Evolutionary conservation across 1,140 invertebrate genomes (phyloP), one percentile per base, ranked within the genome.

Genomic region (Halictus rubicundus): DNA sequence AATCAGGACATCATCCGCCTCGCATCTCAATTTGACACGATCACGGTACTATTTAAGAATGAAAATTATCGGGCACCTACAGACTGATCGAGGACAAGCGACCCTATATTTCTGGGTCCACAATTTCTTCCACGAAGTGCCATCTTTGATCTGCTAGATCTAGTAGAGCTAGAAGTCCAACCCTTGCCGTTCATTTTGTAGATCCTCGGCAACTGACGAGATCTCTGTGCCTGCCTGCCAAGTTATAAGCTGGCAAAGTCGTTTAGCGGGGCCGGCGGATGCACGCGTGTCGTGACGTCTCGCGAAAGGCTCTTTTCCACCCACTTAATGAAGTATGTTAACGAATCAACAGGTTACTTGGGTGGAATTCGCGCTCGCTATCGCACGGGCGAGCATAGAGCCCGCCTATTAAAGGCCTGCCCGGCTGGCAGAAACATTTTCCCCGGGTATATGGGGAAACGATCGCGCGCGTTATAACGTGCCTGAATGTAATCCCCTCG

Each of bases 271-370:
- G 1, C n/a, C 21, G 46, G n/a, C 3, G 64, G 46, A 0, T 60
- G 60, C 10, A 75, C 60, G 52, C 10, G 39, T 25, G n/a, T 32
- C 52, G 57, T 39, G 59, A 37, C 69, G 57, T 63, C 37, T 73
- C 61, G 23, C 60, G 23, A 46, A 65, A 64, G 37, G 42, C 19
- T 73, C 27, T 69, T 70, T 54, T 57, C 61, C 54, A 32, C 54
- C 37, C 61, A 54, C 39, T 80, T 78, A 88, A 88, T 86, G 74
- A 88, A 84, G 68, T 80, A 78, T 81, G 72, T 84, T 87, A 81
- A 88, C 71, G 85, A 88, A 88, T 89, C 88, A 88, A 88, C 87
- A 88, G 85, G 85, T 88, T 87, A 82, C 76, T 78, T 73, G 54
- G 42, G 75, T 32, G 57, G 46, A 25, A 42, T 64, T 23, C 46